Conservation (phyloP, 1,140 invertebrate species). For the Triops longicaudatus region DNA sequence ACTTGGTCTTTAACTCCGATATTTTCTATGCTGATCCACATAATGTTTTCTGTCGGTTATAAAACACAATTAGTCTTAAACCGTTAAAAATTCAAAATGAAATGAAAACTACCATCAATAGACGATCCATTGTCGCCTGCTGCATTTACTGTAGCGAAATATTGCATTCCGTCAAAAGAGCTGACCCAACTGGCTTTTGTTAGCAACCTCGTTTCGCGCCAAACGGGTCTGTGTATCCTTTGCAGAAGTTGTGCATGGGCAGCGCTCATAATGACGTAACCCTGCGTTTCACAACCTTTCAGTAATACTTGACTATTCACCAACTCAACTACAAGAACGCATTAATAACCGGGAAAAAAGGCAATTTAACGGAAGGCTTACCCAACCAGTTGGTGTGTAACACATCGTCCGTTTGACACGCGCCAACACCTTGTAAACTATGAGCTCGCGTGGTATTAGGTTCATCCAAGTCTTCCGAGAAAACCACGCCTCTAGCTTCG, state of each 20-base stretch:
- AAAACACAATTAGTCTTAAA: neutral
- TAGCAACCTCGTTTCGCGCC: slow-evolving; percentile 77
- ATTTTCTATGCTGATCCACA: slow-evolving; percentile 89
- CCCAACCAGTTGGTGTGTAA: slow-evolving; percentile 88
- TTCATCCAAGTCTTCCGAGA: slow-evolving; percentile 67
- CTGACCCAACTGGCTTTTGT: slow-evolving; percentile 94
- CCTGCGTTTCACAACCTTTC: slow-evolving; percentile 90
- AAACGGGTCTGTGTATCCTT: slow-evolving; percentile 80
- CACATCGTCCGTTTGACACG: slow-evolving; percentile 79
- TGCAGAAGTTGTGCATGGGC: slow-evolving; percentile 91
- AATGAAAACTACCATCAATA: neutral
- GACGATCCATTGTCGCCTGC: slow-evolving; percentile 48
- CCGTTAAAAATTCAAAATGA: neutral
- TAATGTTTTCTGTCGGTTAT: slow-evolving; percentile 69
- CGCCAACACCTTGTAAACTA: slow-evolving; percentile 39
- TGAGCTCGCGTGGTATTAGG: neutral
- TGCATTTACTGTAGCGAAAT: slow-evolving; percentile 90
- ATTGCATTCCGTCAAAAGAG: slow-evolving; percentile 94
- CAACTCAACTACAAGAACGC: slow-evolving; percentile 62
- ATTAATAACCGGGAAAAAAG: neutral
- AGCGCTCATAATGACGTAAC: slow-evolving; percentile 92
- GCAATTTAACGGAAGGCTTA: slow-evolving; percentile 36
- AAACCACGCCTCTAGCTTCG: slow-evolving; percentile 86
- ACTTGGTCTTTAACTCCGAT: slow-evolving; percentile 75
- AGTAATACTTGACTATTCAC: slow-evolving; percentile 93